Evolutionary conservation across 2,797 vertebrate species (phyloP), one percentile per base, ranked within the genome.

Genomic region (Pseudochaenichthys georgianus): DNA sequence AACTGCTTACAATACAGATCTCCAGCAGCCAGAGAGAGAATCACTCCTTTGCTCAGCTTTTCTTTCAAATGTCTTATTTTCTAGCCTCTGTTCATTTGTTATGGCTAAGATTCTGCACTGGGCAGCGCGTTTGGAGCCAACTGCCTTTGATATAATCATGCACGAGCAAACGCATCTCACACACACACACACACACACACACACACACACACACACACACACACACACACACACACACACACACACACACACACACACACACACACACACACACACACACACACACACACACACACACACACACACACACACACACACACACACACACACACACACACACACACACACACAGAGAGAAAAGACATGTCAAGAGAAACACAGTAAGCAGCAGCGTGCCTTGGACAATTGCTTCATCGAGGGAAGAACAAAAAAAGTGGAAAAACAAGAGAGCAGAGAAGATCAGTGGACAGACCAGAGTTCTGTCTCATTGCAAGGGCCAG

Each of bases 1-100:
- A 97, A 94, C 85, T 95, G 93, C 94, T 96, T 94, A 95, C 94
- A 95, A 91, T 92, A 95, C 94, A 95, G 88, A 94, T 95, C 93
- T 94, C 91, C 80, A 85, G 72, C 87, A 91, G 89, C 87, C 84
- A 88, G 70, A 86, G 87, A 90, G 92, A 93, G 94, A 93, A 95
- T 94, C 92, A 92, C 88, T 91, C 90, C 91, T 94, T 93, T 94
- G 91, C 93, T 95, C 93, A 93, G 93, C 93, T 94, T 93, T 93
- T 92, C 93, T 92, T 94, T 94, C 92, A 93, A 93, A 94, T 92
- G 93, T 95, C 94, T 94, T 93, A 92, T 93, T 93, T 93, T 93
- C 84, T 88, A 82, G 87, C 83, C 90, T 88, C 87, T 88, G 90
- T 92, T 93, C 90, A 89, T 94, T 94, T 94, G 92, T 93, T 93